phyloP scores from a whole-genome alignment of 2,888 invertebrate genomes.

The Patella caerulea region DNA sequence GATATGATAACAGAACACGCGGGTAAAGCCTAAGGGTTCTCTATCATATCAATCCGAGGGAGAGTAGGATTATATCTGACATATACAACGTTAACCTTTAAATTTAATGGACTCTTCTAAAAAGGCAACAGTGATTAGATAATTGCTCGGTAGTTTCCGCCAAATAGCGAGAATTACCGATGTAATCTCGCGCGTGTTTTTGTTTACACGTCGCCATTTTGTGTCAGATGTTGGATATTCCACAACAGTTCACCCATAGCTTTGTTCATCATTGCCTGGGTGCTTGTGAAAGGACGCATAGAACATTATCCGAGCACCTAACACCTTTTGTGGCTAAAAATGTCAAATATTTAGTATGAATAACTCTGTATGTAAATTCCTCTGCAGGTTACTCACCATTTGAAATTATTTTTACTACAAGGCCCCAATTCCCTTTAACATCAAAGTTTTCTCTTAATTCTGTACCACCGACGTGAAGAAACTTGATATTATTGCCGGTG shows the following conservation, averaged over 20 bases:
- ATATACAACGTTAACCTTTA: too few relatives aligned
- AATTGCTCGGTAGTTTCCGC: too few relatives aligned
- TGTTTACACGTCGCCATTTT: neutral
- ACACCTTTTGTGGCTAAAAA: conserved; percentile 26
- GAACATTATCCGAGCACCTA: conserved; percentile 27
- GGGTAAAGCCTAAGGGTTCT: too few relatives aligned
- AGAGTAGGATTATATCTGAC: too few relatives aligned
- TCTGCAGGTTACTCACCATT: conserved; percentile 23
- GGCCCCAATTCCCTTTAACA: conserved; percentile 22
- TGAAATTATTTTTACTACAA: conserved; percentile 17
- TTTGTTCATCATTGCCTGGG: conserved; percentile 33
- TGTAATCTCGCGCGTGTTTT: too few relatives aligned
- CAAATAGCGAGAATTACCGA: too few relatives aligned
- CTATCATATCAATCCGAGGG: too few relatives aligned
- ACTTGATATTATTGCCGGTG: neutral
- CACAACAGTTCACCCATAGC: conserved; percentile 22
- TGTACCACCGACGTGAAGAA: neutral
- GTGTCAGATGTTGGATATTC: neutral
- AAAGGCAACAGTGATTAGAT: too few relatives aligned
- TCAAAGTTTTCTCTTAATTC: neutral
- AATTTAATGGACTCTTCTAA: too few relatives aligned
- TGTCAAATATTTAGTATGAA: conserved; percentile 27
- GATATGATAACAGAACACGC: too few relatives aligned
- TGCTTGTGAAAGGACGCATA: conserved; percentile 31
- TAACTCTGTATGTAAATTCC: conserved; percentile 22